Evolutionary conservation across 2,797 vertebrate species (phyloP).

Genomic region (Varecia variegata): DNA sequence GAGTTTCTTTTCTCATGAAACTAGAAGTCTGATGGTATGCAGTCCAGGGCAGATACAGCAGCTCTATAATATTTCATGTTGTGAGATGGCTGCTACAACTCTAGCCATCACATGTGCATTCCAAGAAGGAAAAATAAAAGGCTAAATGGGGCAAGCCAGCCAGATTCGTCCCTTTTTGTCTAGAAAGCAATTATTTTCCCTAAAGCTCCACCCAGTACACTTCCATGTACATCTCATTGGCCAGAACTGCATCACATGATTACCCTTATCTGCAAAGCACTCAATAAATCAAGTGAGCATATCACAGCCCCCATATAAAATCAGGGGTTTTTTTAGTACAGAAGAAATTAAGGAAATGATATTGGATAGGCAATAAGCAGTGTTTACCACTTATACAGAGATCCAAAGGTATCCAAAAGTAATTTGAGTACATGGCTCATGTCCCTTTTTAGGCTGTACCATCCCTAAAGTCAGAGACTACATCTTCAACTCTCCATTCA

Average conservation of each 20-base stretch:
- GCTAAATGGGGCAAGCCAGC: background rate
- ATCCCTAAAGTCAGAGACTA: background rate
- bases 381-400: background rate
- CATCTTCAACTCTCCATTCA: slow-evolving; percentile 7
- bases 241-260: background rate
- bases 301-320: background rate
- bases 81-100: background rate
- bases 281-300: background rate
- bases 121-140: background rate
- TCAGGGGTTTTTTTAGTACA: background rate
- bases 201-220: background rate
- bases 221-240: background rate
- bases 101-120: background rate
- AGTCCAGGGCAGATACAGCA: background rate
- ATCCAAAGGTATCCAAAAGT: background rate
- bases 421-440: background rate
- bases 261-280: background rate
- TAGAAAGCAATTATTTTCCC: background rate
- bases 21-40: background rate
- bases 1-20: background rate
- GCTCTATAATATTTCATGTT: background rate
- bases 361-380: background rate
- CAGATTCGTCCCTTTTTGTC: background rate
- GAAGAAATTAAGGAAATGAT: slow-evolving; percentile 11
- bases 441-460: background rate